Evolutionary conservation across 2,113 vertebrate species (phyloP).

Genomic region (Lichenostomus cassidix): DNA sequence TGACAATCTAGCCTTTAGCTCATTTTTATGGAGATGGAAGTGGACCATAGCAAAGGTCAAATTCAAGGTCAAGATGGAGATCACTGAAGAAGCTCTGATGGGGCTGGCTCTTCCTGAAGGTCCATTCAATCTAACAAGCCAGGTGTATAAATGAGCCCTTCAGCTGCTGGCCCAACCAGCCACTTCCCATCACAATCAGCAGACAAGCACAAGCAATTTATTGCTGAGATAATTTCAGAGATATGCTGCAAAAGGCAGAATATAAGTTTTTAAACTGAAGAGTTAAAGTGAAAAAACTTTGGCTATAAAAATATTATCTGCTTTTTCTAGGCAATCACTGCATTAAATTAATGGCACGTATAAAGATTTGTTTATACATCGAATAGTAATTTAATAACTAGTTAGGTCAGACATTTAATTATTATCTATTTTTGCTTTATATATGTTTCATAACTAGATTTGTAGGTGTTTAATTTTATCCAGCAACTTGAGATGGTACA

Average conservation of each 20-base stretch:
- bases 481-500: background rate
- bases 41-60: constrained; percentile 14
- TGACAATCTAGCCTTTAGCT: background rate
- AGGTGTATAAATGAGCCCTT: constrained; percentile 65
- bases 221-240: constrained; percentile 60
- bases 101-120: background rate
- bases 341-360: background rate
- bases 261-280: background rate
- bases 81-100: background rate
- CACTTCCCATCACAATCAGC: constrained; percentile 58
- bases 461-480: constrained; percentile 21
- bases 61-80: constrained; percentile 56
- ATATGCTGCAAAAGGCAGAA: constrained; percentile 50
- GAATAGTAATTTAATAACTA: background rate
- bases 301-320: constrained; percentile 12
- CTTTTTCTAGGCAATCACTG: background rate
- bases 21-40: constrained; percentile 33
- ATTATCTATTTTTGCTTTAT: background rate
- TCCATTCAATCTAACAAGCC: constrained; percentile 48
- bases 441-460: background rate
- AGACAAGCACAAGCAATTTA: constrained; percentile 72
- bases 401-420: background rate
- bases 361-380: constrained; percentile 28
- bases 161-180: constrained; percentile 5
- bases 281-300: background rate